Evolutionary conservation across 2,797 vertebrate species (phyloP).

Genomic region (Lacerta viridis): DNA sequence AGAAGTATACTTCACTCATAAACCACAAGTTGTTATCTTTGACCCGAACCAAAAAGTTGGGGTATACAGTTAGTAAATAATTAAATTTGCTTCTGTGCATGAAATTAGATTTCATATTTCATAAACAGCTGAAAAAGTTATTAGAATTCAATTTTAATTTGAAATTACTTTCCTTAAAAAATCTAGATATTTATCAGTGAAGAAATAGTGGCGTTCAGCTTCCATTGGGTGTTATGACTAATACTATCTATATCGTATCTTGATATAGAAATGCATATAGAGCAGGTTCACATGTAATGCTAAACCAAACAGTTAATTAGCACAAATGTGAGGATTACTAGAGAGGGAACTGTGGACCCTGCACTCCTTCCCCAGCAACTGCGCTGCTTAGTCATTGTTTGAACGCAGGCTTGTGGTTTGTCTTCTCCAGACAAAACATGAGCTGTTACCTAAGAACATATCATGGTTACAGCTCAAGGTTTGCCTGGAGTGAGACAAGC

Average conservation of each 20-base stretch:
- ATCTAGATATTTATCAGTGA: neutral
- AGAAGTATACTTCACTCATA: neutral
- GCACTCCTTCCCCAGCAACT: too few species aligned
- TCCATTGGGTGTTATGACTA: neutral
- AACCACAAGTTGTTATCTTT: neutral
- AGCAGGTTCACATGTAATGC: too few species aligned
- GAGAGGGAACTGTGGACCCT: too few species aligned
- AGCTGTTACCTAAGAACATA: too few species aligned
- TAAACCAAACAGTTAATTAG: too few species aligned
- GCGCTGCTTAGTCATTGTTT: too few species aligned
- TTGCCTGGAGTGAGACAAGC: too few species aligned
- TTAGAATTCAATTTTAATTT: slow-evolving; percentile 4
- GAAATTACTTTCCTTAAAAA: neutral
- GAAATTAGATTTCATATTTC: neutral
- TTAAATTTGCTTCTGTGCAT: neutral
- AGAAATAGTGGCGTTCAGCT: neutral
- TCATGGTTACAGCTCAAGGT: too few species aligned
- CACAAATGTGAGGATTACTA: too few species aligned
- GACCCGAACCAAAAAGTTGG: neutral
- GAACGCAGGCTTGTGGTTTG: too few species aligned
- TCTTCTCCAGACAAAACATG: too few species aligned
- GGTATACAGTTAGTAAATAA: neutral
- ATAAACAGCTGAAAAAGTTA: too few species aligned
- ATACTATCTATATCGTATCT: neutral
- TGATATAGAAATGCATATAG: neutral